These are phyloP conservation scores for Fulmarus glacialis DNA, from an alignment of 2,113 vertebrate species.

Conservation along the genomic window DNA sequence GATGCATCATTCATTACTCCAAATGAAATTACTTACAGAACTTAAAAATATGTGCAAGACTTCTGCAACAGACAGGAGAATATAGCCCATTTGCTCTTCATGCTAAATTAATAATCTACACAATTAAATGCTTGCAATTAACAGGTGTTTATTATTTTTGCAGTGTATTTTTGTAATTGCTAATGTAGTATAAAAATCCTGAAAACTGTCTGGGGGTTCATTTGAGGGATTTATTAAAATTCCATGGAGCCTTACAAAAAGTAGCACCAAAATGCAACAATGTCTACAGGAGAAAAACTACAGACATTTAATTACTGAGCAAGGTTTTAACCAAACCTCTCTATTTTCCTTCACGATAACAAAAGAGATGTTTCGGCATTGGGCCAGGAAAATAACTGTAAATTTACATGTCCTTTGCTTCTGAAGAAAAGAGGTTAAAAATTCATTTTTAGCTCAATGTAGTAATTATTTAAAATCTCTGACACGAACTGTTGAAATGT, in stretches of 20 bases:
- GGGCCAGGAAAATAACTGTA: constrained; percentile 32
- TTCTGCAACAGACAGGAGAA: neutral
- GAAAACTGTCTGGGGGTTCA: constrained; percentile 38
- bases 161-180: neutral
- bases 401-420: constrained; percentile 38
- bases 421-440: constrained; percentile 48
- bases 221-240: constrained; percentile 46
- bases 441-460: constrained; percentile 18
- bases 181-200: constrained; percentile 24
- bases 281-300: constrained; percentile 3
- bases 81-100: neutral
- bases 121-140: constrained; percentile 45
- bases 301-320: constrained; percentile 38
- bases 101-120: constrained; percentile 20
- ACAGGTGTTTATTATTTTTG: constrained; percentile 35
- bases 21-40: constrained; percentile 1
- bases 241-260: constrained; percentile 9
- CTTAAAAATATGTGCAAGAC: neutral
- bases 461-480: constrained; percentile 47
- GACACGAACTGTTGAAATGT: neutral
- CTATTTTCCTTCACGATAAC: constrained; percentile 14
- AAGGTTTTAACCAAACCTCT: constrained; percentile 60
- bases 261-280: constrained; percentile 1
- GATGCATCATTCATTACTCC: neutral
- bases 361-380: constrained; percentile 33